Evolutionary conservation across 2,113 vertebrate species (phyloP).

Genomic region (Macquaria ambigua): DNA sequence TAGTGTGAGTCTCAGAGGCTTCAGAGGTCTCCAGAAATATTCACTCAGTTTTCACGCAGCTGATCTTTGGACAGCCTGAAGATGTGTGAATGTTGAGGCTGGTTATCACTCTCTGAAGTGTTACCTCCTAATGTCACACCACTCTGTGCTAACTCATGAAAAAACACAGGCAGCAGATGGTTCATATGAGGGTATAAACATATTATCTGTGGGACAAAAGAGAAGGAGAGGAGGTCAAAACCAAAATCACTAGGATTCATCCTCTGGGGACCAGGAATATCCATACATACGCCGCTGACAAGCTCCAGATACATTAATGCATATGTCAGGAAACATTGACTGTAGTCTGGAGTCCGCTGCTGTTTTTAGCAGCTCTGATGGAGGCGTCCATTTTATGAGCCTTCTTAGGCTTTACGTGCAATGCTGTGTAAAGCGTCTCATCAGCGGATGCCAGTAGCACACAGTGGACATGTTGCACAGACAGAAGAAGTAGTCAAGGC

Average conservation of each 20-base stretch:
- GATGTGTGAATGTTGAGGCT: slow-evolving; percentile 13
- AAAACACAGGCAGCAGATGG: slow-evolving; percentile 34
- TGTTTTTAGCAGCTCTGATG: not conserved
- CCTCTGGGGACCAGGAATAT: not conserved
- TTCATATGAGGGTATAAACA: not conserved
- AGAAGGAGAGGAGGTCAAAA: not conserved
- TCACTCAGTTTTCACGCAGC: not conserved
- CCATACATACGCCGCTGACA: too few species aligned
- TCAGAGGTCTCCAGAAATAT: slow-evolving; percentile 6
- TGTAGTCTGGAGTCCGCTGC: not conserved
- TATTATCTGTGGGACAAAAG: not conserved
- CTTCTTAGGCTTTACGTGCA: not conserved
- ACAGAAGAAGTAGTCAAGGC: not conserved
- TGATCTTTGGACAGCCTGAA: not conserved
- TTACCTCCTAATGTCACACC: slow-evolving; percentile 21
- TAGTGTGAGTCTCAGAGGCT: not conserved
- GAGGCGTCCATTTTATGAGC: not conserved
- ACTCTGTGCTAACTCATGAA: not conserved
- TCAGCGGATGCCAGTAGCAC: too few species aligned
- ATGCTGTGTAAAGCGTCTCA: too few species aligned
- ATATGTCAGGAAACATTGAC: not conserved
- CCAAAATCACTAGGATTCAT: not conserved
- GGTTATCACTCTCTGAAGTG: slow-evolving; percentile 25
- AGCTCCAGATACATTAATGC: not conserved
- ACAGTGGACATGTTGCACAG: too few species aligned